Conservation (phyloP, 1,140 invertebrate genomes). For the Penaeus vannamei region DNA sequence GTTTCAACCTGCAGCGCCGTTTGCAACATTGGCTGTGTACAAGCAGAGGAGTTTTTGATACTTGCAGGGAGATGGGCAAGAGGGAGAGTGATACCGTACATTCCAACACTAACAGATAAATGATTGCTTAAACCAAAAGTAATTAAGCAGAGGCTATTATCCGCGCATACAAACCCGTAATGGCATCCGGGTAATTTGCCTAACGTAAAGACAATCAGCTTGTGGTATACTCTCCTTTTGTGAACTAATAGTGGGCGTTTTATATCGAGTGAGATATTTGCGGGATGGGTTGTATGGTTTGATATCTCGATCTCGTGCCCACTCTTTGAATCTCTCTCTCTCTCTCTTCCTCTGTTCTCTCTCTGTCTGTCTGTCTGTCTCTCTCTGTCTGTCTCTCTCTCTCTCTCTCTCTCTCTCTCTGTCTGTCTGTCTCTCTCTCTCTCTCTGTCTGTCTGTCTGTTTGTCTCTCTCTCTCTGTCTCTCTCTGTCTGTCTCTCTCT, state of each 20-base stretch:
- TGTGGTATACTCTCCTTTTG: background rate
- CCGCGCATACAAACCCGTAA: conserved; percentile 38
- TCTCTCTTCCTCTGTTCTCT: background rate
- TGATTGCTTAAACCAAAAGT: conserved; percentile 56
- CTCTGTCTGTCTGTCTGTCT: background rate
- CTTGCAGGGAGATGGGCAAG: no score
- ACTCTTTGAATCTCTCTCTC: background rate
- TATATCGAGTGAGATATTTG: no score
- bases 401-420: background rate
- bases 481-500: background rate
- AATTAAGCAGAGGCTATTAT: conserved; percentile 45
- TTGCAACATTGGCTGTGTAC: no score
- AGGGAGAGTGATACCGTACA: no score
- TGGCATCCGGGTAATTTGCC: background rate
- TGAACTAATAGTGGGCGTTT: no score
- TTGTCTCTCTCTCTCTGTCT: background rate
- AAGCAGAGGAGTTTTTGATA: no score
- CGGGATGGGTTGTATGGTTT: no score
- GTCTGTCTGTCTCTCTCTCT: no score
- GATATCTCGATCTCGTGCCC: background rate
- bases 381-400: background rate
- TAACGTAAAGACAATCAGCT: conserved; percentile 25
- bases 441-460: no score
- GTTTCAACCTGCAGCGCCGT: no score
- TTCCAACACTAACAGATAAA: conserved; percentile 37